Conservation (phyloP, 2,888 invertebrate species). For the Sarcophaga rosellei region DNA sequence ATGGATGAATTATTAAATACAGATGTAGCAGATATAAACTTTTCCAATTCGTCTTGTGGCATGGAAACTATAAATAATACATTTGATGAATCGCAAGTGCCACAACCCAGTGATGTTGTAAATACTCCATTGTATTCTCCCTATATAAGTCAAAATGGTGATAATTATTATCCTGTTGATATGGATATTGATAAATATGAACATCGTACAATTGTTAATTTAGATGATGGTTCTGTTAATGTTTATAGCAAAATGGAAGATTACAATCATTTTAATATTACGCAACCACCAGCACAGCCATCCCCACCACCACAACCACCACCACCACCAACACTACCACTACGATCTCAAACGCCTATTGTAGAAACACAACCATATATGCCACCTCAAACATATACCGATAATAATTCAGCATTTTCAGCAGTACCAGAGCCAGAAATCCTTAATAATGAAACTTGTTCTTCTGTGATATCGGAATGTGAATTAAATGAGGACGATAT, state of each 20-base stretch:
- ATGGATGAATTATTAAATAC: constrained; percentile 57
- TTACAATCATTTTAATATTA: constrained; percentile 62
- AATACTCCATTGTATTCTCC: background rate
- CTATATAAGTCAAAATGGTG: background rate
- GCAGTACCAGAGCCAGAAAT: constrained; percentile 23
- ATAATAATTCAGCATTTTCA: background rate
- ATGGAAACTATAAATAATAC: background rate
- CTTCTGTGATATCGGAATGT: constrained; percentile 48
- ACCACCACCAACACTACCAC: background rate
- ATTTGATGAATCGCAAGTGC: background rate
- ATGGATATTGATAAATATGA: constrained; percentile 49
- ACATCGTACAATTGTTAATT: constrained; percentile 66
- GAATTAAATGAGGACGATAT: constrained; percentile 75
- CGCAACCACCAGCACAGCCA: background rate
- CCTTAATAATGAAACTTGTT: constrained; percentile 36
- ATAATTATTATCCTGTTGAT: constrained; percentile 28
- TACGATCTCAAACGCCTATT: constrained; percentile 1
- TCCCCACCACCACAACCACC: too few relatives aligned
- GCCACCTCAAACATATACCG: background rate
- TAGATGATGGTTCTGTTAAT: constrained; percentile 69
- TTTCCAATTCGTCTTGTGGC: background rate
- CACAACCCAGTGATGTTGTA: background rate
- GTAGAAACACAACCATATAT: background rate
- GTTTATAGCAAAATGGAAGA: constrained; percentile 32
- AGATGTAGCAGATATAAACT: constrained; percentile 17